phyloP scores from a whole-genome alignment of 1,140 invertebrate species.

The Drosophila leontia region DNA sequence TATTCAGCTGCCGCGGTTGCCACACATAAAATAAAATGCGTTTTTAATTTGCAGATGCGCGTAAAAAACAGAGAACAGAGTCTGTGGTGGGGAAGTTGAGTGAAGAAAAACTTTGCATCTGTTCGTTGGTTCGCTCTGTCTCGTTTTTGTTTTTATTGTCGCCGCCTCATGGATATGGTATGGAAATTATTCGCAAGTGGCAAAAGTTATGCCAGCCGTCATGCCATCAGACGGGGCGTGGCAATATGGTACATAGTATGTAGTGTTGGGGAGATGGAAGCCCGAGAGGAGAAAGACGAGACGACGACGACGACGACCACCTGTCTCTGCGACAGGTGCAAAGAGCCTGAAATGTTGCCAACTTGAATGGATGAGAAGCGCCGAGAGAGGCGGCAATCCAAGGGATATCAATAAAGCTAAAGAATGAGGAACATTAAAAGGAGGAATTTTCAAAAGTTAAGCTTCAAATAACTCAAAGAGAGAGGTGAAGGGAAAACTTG shows the following conservation, averaged over 20 bases:
- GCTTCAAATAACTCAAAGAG: not conserved
- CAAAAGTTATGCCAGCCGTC: constrained; percentile 64
- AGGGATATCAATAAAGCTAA: constrained; percentile 32
- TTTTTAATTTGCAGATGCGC: constrained; percentile 83
- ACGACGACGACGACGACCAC: constrained; percentile 38
- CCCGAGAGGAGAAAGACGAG: not conserved
- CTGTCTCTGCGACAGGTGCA: constrained; percentile 54
- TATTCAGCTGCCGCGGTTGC: constrained; percentile 21
- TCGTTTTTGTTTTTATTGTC: constrained; percentile 74
- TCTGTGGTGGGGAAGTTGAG: constrained; percentile 7
- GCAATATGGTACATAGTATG: constrained; percentile 24
- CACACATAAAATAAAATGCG: constrained; percentile 79
- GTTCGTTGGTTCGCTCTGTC: constrained; percentile 28
- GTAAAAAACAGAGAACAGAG: constrained; percentile 52
- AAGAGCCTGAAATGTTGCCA: constrained; percentile 10
- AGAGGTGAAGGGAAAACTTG: not conserved
- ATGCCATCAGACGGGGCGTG: constrained; percentile 49
- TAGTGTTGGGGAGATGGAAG: constrained; percentile 3
- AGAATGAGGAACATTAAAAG: constrained; percentile 33
- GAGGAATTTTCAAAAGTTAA: constrained; percentile 15
- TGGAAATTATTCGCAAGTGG: constrained; percentile 78
- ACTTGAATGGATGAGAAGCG: constrained; percentile 15
- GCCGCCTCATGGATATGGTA: constrained; percentile 54
- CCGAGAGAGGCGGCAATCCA: constrained; percentile 10
- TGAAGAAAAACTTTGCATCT: constrained; percentile 57